Evolutionary conservation across 1,140 invertebrate species (phyloP).

Genomic region (Zaprionus lachaisei): DNA sequence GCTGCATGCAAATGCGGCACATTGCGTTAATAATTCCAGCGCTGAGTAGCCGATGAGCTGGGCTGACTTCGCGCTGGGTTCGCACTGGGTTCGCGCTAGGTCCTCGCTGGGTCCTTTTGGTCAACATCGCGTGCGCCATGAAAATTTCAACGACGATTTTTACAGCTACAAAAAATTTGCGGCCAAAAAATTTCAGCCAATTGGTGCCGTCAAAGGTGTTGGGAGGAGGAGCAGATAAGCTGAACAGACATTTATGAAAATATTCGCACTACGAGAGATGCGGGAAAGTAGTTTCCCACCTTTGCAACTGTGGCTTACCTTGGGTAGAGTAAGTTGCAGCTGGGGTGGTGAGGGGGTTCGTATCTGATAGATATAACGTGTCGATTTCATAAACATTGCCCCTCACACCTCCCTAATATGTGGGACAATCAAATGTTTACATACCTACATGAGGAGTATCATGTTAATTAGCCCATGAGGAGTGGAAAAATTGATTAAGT

Average conservation of each 20-base stretch:
- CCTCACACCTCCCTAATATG: background rate
- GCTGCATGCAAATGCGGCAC: constrained; percentile 50
- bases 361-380: constrained; percentile 17
- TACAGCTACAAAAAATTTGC: constrained; percentile 30
- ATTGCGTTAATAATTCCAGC: constrained; percentile 67
- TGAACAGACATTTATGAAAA: constrained; percentile 27
- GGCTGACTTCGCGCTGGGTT: background rate
- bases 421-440: constrained; percentile 13
- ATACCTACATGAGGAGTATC: background rate
- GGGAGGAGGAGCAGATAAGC: constrained; percentile 1
- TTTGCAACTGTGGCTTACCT: background rate
- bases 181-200: constrained; percentile 29
- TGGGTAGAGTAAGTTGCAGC: background rate
- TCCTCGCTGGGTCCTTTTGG: constrained; percentile 1
- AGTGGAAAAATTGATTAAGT: constrained; percentile 32
- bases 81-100: background rate
- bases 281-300: background rate
- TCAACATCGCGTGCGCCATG: constrained; percentile 38
- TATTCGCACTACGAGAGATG: constrained; percentile 16
- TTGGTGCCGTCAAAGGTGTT: constrained; percentile 7
- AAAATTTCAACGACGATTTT: constrained; percentile 49
- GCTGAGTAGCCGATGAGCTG: constrained; percentile 67
- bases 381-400: constrained; percentile 19
- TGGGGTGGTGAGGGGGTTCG: background rate
- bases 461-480: constrained; percentile 27